Base-by-base conservation (phyloP, 2,113 vertebrate genomes). In the Oryzias javanicus region DNA sequence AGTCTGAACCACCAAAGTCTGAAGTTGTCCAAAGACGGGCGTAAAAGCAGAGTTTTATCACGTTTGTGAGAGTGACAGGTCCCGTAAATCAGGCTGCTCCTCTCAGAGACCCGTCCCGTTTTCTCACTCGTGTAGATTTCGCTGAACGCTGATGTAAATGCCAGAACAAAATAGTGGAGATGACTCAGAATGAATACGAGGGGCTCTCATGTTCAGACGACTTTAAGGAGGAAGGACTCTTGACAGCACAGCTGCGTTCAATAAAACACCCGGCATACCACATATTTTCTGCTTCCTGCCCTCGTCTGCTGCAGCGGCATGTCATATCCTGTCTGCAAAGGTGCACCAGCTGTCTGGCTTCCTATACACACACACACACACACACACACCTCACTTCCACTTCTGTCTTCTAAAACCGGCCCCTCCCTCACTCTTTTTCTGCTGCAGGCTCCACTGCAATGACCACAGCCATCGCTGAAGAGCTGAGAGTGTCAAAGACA, bases 291-390 rank as follows among this genome's bases (percentile, higher is more conserved):
- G 78, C 70, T 75, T 82, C 72, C 71, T 85, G 78, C 74, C 78
- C 78, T 87, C 68, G 84, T 74, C 78, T 82, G 75, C 79, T 73
- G 64, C 68, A 70, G 40, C 50, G 57, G 64, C 53, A 50, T 85
- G 83, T 87, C 83, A 87, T 74, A 74, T 86, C 83, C 76, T 86
- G 85, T 87, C 83, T 69, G 27, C 79, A 59, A 80, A 87, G 83
- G 85, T 87, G 83, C 72, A 75, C 78, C 78, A 83, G 76, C 78
- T 80, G 81, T 84, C 72, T 84, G 52, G 55, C 68, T 73, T 81
- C 69, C 45, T 29, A 64, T 54, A 72, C 55, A 67, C 56, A 60
- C 59, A 71, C 49, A 70, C 56, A 66, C 60, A 48, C 42, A 51
- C 22, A 63, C 55, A 68, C 64, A 58, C 51, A 67, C 58, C 46